phyloP scores from a whole-genome alignment of 2,888 invertebrate genomes.

The Epinotia nisella region DNA sequence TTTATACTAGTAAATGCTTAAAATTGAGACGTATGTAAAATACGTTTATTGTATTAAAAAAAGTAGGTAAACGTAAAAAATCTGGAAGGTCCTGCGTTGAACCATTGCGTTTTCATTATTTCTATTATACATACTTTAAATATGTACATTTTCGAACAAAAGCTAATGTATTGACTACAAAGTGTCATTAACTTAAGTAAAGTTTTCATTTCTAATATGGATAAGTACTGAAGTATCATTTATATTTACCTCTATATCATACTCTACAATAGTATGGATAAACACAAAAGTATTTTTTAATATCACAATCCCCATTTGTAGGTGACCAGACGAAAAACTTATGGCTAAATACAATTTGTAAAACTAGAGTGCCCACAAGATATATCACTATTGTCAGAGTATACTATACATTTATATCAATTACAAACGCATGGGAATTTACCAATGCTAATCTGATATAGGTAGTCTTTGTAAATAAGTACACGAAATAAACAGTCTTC shows the following conservation, averaged over 20 bases:
- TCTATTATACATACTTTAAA: not conserved
- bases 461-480: not conserved
- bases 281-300: not conserved
- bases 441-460: not conserved
- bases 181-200: not conserved
- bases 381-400: not conserved
- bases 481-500: slow-evolving; percentile 43
- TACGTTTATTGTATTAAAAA: not conserved
- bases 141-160: not conserved
- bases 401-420: not conserved
- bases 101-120: not conserved
- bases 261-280: not conserved
- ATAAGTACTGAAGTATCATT: not conserved
- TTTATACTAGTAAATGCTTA: not conserved
- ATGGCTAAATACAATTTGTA: slow-evolving; percentile 1
- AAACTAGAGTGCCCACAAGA: not conserved
- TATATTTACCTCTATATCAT: not conserved
- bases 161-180: not conserved
- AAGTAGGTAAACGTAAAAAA: not conserved
- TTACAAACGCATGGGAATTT: not conserved
- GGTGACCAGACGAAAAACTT: not conserved
- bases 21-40: not conserved
- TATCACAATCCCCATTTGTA: slow-evolving; percentile 5
- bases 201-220: not conserved
- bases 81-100: not conserved